Evolutionary conservation across 2,113 vertebrate genomes (phyloP).

Genomic region (Phasianus colchicus): DNA sequence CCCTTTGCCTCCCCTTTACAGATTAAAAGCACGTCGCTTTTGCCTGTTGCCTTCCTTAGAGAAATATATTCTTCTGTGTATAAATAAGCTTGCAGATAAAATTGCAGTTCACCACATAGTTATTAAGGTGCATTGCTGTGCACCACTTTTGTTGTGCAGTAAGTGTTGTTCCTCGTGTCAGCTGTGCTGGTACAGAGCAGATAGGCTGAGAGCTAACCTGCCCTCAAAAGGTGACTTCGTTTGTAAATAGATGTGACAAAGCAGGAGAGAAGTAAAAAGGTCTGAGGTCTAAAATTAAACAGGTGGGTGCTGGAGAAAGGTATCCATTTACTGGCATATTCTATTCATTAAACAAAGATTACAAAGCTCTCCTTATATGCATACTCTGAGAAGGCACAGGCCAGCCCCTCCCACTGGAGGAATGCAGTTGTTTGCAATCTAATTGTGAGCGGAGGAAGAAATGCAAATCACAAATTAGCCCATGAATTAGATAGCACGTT

Average conservation of each 20-base stretch:
- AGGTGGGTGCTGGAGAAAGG: neutral
- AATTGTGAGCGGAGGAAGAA: neutral
- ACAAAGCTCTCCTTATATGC: neutral
- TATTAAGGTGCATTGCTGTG: neutral
- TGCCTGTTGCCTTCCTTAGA: neutral
- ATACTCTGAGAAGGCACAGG: neutral
- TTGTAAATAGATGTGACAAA: neutral
- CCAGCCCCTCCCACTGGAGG: neutral
- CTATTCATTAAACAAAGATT: neutral
- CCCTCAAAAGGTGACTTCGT: neutral
- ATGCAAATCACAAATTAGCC: neutral
- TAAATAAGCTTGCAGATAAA: neutral
- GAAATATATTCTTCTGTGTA: neutral
- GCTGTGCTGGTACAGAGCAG: neutral
- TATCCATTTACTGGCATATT: neutral
- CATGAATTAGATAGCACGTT: neutral
- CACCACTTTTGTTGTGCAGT: neutral
- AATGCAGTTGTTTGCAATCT: neutral
- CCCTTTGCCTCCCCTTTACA: neutral
- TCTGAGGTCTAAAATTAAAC: neutral
- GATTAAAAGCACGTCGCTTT: neutral
- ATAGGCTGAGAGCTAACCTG: neutral
- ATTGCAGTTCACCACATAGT: neutral
- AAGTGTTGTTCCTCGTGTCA: neutral
- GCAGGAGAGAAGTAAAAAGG: neutral